Evolutionary conservation across 2,113 vertebrate species (phyloP).

Genomic region (Emydocephalus ijimae): DNA sequence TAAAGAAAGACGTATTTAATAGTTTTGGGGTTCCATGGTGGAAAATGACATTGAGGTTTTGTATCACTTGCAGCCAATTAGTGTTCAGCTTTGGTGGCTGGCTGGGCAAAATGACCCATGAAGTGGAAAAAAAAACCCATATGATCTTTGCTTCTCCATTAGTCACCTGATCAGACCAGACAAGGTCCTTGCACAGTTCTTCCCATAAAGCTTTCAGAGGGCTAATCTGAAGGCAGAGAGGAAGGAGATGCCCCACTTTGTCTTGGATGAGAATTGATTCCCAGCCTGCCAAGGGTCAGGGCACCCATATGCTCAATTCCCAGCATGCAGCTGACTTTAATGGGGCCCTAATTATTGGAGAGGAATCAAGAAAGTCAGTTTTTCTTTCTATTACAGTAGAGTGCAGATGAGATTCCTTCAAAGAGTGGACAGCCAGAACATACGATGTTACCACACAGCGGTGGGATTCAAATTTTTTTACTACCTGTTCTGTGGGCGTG

Average conservation of each 20-base stretch:
- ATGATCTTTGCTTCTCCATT: not conserved
- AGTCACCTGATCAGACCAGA: not conserved
- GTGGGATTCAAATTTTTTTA: too few relatives aligned
- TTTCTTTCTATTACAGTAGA: not conserved
- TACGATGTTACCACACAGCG: not conserved
- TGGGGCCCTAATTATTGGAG: not conserved
- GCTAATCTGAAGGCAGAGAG: not conserved
- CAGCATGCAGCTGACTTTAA: not conserved
- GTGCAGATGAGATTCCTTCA: not conserved
- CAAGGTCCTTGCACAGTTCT: not conserved
- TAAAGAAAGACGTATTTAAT: conserved; percentile 53
- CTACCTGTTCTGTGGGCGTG: too few relatives aligned
- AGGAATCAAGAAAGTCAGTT: not conserved
- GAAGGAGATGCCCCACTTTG: not conserved
- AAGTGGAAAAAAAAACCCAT: not conserved
- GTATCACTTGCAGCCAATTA: conserved; percentile 48
- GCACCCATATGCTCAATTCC: not conserved
- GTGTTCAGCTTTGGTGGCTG: not conserved
- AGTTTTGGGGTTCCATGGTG: conserved; percentile 55
- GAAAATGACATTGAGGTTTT: conserved; percentile 49
- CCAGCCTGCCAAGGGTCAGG: not conserved
- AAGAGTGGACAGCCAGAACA: not conserved
- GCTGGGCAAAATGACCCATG: conserved; percentile 8
- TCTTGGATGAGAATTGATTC: not conserved
- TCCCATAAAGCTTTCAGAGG: not conserved